A percentile compares a stretch with the other conserved stretches of the same genome.
Evolutionary conservation across 2,888 invertebrate genomes (phyloP).

Genomic region (Tanaodytes sp.): DNA sequence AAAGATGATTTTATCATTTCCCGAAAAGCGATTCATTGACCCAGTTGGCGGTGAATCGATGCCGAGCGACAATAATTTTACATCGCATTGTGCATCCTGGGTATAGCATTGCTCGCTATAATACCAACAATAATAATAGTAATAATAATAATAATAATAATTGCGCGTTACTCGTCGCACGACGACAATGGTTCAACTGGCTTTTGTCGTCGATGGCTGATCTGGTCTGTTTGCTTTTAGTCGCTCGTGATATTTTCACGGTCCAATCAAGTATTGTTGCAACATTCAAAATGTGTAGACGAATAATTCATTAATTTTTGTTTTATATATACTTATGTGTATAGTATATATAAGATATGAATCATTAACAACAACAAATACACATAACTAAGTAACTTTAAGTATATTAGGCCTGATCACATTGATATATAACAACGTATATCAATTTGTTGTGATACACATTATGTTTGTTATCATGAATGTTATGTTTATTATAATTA

Average conservation of each 20-base stretch:
- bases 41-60: conserved; percentile 19
- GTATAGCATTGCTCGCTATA: too few relatives aligned
- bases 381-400: conserved; percentile 69
- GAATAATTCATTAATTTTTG: conserved; percentile 63
- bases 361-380: conserved; percentile 69
- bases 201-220: too few relatives aligned
- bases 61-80: background rate
- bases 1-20: conserved; percentile 18
- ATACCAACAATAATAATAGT: too few relatives aligned
- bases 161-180: conserved; percentile 17
- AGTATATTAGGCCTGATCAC: conserved; percentile 72
- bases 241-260: conserved; percentile 45
- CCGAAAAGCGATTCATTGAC: conserved; percentile 24
- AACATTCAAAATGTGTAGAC: conserved; percentile 68
- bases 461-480: too few relatives aligned
- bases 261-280: conserved; percentile 44
- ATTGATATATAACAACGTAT: conserved; percentile 63
- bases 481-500: too few relatives aligned
- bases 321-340: conserved; percentile 57
- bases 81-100: too few relatives aligned
- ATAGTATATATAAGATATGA: conserved; percentile 62
- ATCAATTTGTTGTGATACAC: too few relatives aligned
- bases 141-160: too few relatives aligned
- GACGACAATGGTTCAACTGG: background rate
- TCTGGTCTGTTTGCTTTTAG: too few relatives aligned